A percentile compares a stretch with the other conserved stretches of the same genome.
Conservation (phyloP, 2,888 invertebrate species). For the Drosophila kambysellisi region DNA sequence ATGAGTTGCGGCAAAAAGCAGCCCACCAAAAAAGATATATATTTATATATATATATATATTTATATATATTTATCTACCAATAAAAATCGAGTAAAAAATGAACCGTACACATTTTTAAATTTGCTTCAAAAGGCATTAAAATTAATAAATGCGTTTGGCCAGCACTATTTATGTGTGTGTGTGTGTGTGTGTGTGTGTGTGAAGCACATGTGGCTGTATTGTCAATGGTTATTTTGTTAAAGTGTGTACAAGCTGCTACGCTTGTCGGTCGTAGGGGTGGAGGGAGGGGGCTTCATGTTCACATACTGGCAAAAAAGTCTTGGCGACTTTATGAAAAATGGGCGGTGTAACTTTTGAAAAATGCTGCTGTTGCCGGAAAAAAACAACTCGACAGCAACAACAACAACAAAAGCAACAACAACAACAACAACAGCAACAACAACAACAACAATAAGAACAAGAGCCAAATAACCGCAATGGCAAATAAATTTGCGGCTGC, state of each 20-base stretch:
- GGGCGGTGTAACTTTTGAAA: constrained; percentile 62
- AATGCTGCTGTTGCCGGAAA: constrained; percentile 56
- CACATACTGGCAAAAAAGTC: constrained; percentile 45
- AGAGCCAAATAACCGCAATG: constrained; percentile 71
- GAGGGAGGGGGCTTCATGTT: neutral
- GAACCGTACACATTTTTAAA: constrained; percentile 37
- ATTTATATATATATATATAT: constrained; percentile 17
- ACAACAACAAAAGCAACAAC: constrained; percentile 29
- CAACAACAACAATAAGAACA: constrained; percentile 27
- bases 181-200: constrained; percentile 30
- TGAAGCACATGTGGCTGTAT: constrained; percentile 47
- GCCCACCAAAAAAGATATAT: constrained; percentile 15
- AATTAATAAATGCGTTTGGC: constrained; percentile 74
- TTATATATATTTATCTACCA: constrained; percentile 36
- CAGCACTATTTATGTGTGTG: constrained; percentile 28
- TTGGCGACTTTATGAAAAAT: constrained; percentile 76
- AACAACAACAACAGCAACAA: constrained; percentile 20
- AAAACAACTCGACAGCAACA: constrained; percentile 30
- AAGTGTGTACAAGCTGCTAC: constrained; percentile 48
- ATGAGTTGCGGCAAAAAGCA: constrained; percentile 51
- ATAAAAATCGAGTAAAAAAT: constrained; percentile 17
- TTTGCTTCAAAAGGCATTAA: constrained; percentile 69
- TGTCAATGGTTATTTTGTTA: constrained; percentile 63
- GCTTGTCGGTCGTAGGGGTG: neutral
- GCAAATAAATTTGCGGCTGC: constrained; percentile 77